Evolutionary conservation across 2,113 vertebrate species (phyloP), one percentile per base, ranked within the genome.

Genomic region (Colistium nudipinnis): DNA sequence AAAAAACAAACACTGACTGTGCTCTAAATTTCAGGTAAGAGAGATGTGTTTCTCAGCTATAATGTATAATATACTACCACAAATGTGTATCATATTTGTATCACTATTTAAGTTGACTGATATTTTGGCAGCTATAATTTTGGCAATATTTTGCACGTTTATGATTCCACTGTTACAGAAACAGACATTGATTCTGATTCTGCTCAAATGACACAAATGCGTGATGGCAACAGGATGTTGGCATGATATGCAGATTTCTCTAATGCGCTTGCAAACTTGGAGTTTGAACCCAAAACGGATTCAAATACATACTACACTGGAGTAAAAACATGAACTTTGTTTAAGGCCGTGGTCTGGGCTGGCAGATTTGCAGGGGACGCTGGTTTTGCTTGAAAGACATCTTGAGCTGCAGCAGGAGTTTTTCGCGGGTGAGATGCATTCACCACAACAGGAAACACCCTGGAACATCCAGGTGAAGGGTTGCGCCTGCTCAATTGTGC

Each of bases 401-500:
- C 25, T 22, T 62, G 41, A 77, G 74, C 80, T 74, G 54, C n/a
- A 84, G n/a, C n/a, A n/a, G n/a, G n/a, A n/a, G n/a, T n/a, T n/a
- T n/a, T n/a, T n/a, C n/a, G n/a, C n/a, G n/a, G n/a, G n/a, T n/a
- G n/a, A n/a, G n/a, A n/a, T n/a, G n/a, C n/a, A n/a, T n/a, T n/a
- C n/a, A n/a, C n/a, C n/a, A n/a, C n/a, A n/a, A n/a, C n/a, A n/a
- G n/a, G n/a, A n/a, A n/a, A n/a, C n/a, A n/a, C n/a, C n/a, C n/a
- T n/a, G n/a, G n/a, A n/a, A n/a, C n/a, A n/a, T n/a, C n/a, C n/a
- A n/a, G n/a, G n/a, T n/a, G n/a, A n/a, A n/a, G n/a, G n/a, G n/a
- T n/a, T n/a, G n/a, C n/a, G n/a, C n/a, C n/a, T n/a, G n/a, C n/a
- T n/a, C n/a, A n/a, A n/a, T n/a, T n/a, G n/a, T n/a, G n/a, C n/a